Base-by-base conservation (phyloP, 2,888 invertebrate genomes). In the Melinopterus prodromus region DNA sequence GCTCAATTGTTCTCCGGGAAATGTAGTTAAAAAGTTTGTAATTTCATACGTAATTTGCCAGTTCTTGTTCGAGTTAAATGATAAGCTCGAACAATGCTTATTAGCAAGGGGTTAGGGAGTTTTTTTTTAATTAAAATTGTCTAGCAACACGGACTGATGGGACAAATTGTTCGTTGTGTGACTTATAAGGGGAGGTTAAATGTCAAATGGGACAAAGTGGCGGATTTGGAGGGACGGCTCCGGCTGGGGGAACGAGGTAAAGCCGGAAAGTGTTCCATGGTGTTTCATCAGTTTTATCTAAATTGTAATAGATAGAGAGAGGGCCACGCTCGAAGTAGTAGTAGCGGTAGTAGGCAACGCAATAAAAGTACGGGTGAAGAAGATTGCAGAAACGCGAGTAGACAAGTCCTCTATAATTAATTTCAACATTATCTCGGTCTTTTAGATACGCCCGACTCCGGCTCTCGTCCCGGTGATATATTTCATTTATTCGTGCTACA, bases 401-500 rank as follows among this genome's bases (percentile, higher is more conserved):
- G 78, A 80, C 72, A 78, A 78, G 78, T 78, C 77, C 74, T 78
- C 71, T 80, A 81, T 83, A 83, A 83, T 83, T 83, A 82, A 83
- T 82, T 80, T 82, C 35, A 74, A 71, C 79, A 78, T 82, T 83
- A 83, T 82, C 83, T 81, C 76, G 77, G 80, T 80, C 76, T 82
- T 81, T 82, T 79, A 82, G 78, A 71, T 77, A 77, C 79, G 53
- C 53, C 53, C 53, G 53, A 53, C 53, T 53, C 53, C 76, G 78
- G 81, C 81, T 78, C 79, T 80, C 80, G 76, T 78, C 77, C 76
- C 53, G 53, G 79, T 83, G 81, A 83, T 82, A 79, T 81, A 83
- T 82, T 83, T 82, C 82, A 82, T 82, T 82, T 82, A 82, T 83
- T 82, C 82, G 81, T 82, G 80, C 80, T 80, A 71, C 75, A 78